Evolutionary conservation across 2,113 vertebrate species (phyloP).

Genomic region (Pithys albifrons): DNA sequence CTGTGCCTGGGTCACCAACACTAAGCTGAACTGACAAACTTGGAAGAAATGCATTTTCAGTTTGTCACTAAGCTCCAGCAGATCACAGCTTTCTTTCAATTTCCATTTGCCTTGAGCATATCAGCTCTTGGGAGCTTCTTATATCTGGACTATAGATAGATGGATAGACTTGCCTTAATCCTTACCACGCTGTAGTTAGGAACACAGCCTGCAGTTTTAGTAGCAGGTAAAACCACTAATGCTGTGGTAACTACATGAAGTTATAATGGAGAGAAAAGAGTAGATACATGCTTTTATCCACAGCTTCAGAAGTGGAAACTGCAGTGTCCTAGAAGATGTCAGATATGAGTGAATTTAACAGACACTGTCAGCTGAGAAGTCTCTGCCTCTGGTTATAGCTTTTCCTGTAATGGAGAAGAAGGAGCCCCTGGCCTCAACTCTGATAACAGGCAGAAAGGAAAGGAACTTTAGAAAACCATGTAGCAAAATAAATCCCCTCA

Average conservation of each 20-base stretch:
- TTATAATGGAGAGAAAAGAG: background rate
- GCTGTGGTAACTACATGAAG: background rate
- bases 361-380: background rate
- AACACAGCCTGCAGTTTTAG: background rate
- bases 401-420: background rate
- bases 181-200: background rate
- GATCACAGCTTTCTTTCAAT: slow-evolving; percentile 1
- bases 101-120: background rate
- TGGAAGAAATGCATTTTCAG: background rate
- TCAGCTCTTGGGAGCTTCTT: background rate
- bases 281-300: background rate
- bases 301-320: background rate
- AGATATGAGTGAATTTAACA: background rate
- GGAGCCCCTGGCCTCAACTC: background rate
- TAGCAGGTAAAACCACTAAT: background rate
- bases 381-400: background rate
- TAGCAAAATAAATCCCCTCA: background rate
- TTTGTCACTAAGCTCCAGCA: background rate
- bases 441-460: background rate
- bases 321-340: background rate
- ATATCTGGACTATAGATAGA: background rate
- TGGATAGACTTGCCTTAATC: background rate
- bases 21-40: background rate
- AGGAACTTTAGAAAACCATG: background rate
- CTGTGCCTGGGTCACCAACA: background rate